A percentile compares a stretch with the other conserved stretches of the same genome.
Conservation (phyloP, 2,888 invertebrate genomes). For the Sphaerophoria taeniata region DNA sequence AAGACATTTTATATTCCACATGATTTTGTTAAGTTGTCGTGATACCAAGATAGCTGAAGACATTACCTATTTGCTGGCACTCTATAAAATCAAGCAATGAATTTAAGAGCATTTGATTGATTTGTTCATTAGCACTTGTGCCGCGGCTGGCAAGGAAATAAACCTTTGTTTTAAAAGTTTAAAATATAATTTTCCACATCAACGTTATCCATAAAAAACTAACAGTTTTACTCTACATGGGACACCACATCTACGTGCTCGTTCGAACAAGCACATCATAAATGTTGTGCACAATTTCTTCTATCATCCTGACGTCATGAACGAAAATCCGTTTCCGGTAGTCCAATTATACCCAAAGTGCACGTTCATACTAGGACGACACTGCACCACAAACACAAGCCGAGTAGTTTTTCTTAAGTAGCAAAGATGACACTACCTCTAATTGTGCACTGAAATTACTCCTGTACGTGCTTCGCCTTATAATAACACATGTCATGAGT, state of each 20-base stretch:
- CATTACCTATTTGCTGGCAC: too few species aligned
- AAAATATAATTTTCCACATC: too few species aligned
- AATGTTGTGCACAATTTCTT: conserved; percentile 34
- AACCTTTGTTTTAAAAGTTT: too few species aligned
- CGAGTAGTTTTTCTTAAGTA: conserved; percentile 53
- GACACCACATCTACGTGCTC: conserved; percentile 16
- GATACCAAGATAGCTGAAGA: too few species aligned
- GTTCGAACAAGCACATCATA: conserved; percentile 12
- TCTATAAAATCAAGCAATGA: too few species aligned
- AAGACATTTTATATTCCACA: too few species aligned
- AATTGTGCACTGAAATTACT: conserved; percentile 71
- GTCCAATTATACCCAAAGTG: conserved; percentile 70
- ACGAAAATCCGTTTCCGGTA: conserved; percentile 64
- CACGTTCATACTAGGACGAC: conserved; percentile 56
- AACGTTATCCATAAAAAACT: too few species aligned
- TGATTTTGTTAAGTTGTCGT: too few species aligned
- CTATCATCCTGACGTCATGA: conserved; percentile 57
- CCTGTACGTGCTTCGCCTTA: conserved; percentile 54
- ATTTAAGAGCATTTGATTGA: too few species aligned
- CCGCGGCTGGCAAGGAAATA: too few species aligned
- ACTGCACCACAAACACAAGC: background rate
- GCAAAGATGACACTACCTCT: conserved; percentile 65
- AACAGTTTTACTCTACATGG: conserved; percentile 18
- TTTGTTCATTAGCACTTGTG: too few species aligned
- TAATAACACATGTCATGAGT: conserved; percentile 62